Conservation (phyloP, 2,797 vertebrate genomes). For the Pangasius krempfi region DNA sequence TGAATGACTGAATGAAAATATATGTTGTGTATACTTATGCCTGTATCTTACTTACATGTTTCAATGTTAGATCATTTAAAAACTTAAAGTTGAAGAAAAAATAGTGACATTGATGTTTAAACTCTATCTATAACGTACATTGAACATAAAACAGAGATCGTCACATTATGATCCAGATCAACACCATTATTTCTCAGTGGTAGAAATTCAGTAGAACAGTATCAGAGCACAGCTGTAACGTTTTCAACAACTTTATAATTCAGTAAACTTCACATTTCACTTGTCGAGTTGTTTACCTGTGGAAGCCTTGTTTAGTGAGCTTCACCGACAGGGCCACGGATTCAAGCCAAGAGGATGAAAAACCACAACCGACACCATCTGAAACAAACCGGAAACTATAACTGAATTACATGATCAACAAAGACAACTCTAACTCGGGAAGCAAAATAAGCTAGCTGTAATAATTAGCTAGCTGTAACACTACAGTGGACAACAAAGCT, state of each 20-base stretch:
- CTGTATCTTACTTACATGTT: neutral
- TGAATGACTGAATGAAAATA: neutral
- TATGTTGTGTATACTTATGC: neutral
- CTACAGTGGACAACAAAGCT: neutral
- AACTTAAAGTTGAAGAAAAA: neutral
- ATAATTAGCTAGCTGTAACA: too few species aligned
- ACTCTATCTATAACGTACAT: neutral
- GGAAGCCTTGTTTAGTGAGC: conserved; percentile 85
- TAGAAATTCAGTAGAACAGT: neutral
- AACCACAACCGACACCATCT: conserved; percentile 72
- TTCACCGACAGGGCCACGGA: conserved; percentile 74
- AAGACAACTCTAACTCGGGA: neutral
- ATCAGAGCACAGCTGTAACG: neutral
- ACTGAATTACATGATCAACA: neutral
- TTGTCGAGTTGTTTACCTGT: conserved; percentile 77
- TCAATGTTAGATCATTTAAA: neutral
- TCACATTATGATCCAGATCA: neutral
- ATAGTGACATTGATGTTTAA: neutral
- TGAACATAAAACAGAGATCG: neutral
- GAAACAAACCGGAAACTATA: conserved; percentile 4
- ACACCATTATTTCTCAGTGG: neutral
- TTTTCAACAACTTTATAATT: neutral
- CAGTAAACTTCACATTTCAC: neutral
- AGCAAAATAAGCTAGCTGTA: too few species aligned
- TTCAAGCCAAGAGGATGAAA: conserved; percentile 59